These are phyloP conservation scores for Zophobas atratus DNA, from an alignment of 1,140 invertebrate genomes.

Conservation along the genomic window DNA sequence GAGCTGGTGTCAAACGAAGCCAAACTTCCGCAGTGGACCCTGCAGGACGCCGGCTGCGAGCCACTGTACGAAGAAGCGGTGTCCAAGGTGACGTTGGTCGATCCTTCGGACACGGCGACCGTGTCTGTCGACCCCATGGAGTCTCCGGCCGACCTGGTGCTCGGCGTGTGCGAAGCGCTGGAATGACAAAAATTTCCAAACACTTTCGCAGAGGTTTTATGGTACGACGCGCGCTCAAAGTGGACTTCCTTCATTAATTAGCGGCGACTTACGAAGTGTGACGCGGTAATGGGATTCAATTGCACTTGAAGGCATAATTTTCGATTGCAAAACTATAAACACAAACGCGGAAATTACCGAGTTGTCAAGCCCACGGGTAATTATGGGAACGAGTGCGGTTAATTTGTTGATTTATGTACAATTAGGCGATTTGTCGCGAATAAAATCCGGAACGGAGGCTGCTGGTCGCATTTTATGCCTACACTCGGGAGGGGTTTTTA, in stretches of 20 bases:
- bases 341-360: background rate
- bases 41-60: slow-evolving; percentile 69
- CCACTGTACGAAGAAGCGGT: slow-evolving; percentile 69
- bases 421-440: background rate
- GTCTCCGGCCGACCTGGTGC: slow-evolving; percentile 64
- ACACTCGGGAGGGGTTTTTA: no score
- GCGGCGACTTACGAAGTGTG: slow-evolving; percentile 1
- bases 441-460: background rate
- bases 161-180: slow-evolving; percentile 64
- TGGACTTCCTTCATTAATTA: background rate
- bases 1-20: slow-evolving; percentile 71
- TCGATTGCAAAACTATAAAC: slow-evolving; percentile 1
- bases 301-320: slow-evolving; percentile 3
- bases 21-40: slow-evolving; percentile 69
- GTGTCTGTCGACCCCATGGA: slow-evolving; percentile 71
- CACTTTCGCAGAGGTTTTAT: background rate
- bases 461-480: background rate
- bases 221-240: background rate
- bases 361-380: background rate
- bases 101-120: slow-evolving; percentile 67
- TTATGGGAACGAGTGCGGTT: background rate
- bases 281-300: background rate
- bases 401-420: slow-evolving; percentile 3
- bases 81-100: slow-evolving; percentile 69
- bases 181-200: slow-evolving; percentile 30